These are phyloP conservation scores for Patella vulgata DNA, from an alignment of 1,140 invertebrate genomes.

Conservation along the genomic window DNA sequence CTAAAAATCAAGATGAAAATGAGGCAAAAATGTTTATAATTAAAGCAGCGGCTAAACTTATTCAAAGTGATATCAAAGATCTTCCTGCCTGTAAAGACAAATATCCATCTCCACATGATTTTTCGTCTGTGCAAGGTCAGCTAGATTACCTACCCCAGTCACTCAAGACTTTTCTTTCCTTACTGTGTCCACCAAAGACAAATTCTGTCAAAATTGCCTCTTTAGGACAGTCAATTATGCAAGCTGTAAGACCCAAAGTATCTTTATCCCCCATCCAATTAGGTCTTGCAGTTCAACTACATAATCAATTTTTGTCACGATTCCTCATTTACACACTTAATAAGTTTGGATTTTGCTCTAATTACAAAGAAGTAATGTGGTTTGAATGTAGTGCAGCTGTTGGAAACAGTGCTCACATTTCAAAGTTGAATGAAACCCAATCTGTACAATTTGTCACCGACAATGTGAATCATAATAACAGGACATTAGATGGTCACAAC, in stretches of 20 bases:
- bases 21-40: constrained; percentile 10
- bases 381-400: constrained; percentile 27
- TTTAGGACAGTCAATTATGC: constrained; percentile 46
- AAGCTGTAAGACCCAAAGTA: constrained; percentile 35
- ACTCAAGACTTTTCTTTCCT: too few species aligned
- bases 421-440: background rate
- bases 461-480: constrained; percentile 39
- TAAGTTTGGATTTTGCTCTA: constrained; percentile 39
- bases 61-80: constrained; percentile 13
- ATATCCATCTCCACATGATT: constrained; percentile 3
- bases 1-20: constrained; percentile 9
- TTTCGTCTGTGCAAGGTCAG: constrained; percentile 4
- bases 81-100: background rate
- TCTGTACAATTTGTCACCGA: constrained; percentile 28
- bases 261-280: constrained; percentile 46
- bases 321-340: constrained; percentile 40
- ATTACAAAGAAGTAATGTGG: constrained; percentile 36
- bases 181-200: too few species aligned
- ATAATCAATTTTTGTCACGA: constrained; percentile 41
- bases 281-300: constrained; percentile 42
- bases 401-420: background rate
- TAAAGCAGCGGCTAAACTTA: constrained; percentile 18
- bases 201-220: constrained; percentile 34
- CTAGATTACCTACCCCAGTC: too few species aligned
- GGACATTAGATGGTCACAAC: constrained; percentile 26